Conservation (phyloP, 2,888 invertebrate genomes). For the Napeogenes inachia region DNA sequence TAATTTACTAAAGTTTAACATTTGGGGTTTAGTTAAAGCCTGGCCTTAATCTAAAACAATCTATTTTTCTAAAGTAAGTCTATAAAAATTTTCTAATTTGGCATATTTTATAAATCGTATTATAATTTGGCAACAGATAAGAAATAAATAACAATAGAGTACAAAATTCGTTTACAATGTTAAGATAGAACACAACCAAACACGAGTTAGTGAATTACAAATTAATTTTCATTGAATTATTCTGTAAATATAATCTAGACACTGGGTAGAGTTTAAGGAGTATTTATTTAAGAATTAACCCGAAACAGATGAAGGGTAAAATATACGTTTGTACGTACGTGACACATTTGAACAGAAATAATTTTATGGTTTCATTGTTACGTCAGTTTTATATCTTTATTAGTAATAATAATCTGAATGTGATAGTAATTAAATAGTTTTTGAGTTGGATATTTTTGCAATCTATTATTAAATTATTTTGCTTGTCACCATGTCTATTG, state of each 20-base stretch:
- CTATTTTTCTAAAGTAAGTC: constrained; percentile 42
- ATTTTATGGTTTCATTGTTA: background rate
- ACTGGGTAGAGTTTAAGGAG: too few species aligned
- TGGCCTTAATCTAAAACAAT: constrained; percentile 52
- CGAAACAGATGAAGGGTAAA: constrained; percentile 63
- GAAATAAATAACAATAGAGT: constrained; percentile 42
- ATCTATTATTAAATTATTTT: background rate
- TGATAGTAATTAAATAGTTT: too few species aligned
- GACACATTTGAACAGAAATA: constrained; percentile 25
- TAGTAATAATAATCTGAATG: too few species aligned
- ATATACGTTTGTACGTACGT: constrained; percentile 36
- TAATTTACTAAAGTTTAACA: constrained; percentile 35
- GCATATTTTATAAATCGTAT: constrained; percentile 36
- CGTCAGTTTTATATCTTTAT: background rate
- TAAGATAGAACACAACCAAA: constrained; percentile 72
- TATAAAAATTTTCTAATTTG: constrained; percentile 41
- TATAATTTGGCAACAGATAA: constrained; percentile 37
- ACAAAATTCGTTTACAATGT: constrained; percentile 58
- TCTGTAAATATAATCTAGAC: too few species aligned
- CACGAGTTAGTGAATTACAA: constrained; percentile 63
- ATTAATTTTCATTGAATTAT: constrained; percentile 26
- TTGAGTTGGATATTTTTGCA: background rate
- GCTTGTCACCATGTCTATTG: constrained; percentile 2
- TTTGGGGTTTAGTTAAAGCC: constrained; percentile 46
- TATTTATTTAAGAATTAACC: constrained; percentile 41